phyloP scores from a whole-genome alignment of 2,113 vertebrate species.

The Laticauda laticaudata region DNA sequence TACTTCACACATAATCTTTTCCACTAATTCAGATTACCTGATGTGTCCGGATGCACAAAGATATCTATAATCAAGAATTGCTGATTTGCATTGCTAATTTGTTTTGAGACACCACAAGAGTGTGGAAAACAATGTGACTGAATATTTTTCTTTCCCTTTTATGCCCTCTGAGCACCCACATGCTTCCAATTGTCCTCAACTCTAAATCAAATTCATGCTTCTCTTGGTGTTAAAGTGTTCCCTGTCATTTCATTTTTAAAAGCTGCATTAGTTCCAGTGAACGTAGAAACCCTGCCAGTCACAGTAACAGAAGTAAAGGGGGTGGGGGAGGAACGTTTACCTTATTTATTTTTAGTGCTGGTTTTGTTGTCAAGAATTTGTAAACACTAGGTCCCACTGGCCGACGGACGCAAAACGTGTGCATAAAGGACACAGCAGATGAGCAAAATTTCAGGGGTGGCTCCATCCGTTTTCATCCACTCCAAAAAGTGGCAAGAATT shows the following conservation, averaged over 20 bases:
- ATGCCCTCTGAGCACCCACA: not conserved
- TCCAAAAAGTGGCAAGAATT: too few relatives aligned
- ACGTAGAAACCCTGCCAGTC: constrained; percentile 52
- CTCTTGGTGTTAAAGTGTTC: constrained; percentile 39
- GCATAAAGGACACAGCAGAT: too few relatives aligned
- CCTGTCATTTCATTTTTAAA: constrained; percentile 36
- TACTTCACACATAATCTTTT: not conserved
- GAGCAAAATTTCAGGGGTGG: too few relatives aligned
- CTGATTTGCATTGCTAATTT: constrained; percentile 65
- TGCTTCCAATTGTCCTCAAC: not conserved
- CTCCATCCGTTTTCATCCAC: too few relatives aligned
- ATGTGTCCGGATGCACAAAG: constrained; percentile 46
- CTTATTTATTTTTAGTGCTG: constrained; percentile 46
- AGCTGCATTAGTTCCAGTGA: constrained; percentile 56
- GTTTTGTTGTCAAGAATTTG: constrained; percentile 53
- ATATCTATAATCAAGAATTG: constrained; percentile 63
- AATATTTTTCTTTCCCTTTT: constrained; percentile 5
- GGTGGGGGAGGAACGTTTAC: constrained; percentile 22
- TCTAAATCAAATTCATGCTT: constrained; percentile 42
- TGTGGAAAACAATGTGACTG: not conserved
- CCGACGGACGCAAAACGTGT: too few relatives aligned
- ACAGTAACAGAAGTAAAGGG: constrained; percentile 37
- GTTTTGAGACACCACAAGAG: constrained; percentile 48
- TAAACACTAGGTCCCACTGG: not conserved
- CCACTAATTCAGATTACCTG: constrained; percentile 37